phyloP scores from a whole-genome alignment of 30 jellyfish, hydroid and myxozoan species.

The Cassiopea andromeda region DNA sequence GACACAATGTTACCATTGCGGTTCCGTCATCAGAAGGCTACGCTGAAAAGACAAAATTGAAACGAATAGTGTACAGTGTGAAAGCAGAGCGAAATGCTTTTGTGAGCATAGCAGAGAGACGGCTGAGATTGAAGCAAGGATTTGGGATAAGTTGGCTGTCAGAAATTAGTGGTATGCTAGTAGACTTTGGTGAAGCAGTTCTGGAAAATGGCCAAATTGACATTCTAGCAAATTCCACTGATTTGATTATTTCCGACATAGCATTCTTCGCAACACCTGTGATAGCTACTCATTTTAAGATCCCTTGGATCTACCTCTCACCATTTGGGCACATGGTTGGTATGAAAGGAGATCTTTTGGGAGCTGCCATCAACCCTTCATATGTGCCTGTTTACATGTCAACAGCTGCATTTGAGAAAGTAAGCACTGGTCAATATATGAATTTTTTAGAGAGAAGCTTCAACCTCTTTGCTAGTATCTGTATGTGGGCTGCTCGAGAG shows the following conservation, averaged over 20 bases:
- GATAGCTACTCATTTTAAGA: background rate
- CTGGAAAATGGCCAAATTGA: background rate
- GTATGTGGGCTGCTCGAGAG: background rate
- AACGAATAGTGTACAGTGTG: conserved; percentile 19
- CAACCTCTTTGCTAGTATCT: conserved; percentile 2
- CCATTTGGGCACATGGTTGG: conserved; percentile 58
- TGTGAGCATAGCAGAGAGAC: conserved; percentile 19
- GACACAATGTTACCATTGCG: conserved; percentile 36
- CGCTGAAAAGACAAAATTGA: background rate
- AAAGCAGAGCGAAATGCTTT: conserved; percentile 10
- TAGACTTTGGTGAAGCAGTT: background rate
- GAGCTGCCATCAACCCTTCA: conserved; percentile 28
- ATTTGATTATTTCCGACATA: conserved; percentile 31
- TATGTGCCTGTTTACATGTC: conserved; percentile 21
- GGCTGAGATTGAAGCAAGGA: conserved; percentile 10
- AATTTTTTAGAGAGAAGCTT: conserved; percentile 39
- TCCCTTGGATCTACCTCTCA: conserved; percentile 24
- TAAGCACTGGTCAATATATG: conserved; percentile 25
- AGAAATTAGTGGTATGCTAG: background rate
- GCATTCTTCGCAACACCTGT: conserved; percentile 33
- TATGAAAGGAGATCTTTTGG: background rate
- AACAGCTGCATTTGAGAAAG: conserved; percentile 4
- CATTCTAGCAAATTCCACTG: conserved; percentile 24
- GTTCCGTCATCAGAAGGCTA: conserved; percentile 52
- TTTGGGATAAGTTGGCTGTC: conserved; percentile 32